Conservation (phyloP, 1,140 invertebrate genomes). For the Atta cephalotes region DNA sequence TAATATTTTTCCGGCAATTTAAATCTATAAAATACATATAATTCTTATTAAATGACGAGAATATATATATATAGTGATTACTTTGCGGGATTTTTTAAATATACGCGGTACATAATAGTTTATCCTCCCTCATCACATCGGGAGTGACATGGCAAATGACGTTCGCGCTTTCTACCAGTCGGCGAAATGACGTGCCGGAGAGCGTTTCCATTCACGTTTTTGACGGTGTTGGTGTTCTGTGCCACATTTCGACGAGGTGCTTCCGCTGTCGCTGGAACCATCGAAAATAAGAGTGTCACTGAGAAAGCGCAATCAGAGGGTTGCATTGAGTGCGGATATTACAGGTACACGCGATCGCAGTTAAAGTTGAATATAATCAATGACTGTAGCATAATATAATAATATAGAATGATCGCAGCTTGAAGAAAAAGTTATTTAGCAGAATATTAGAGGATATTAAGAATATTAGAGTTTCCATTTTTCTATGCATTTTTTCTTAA, state of each 20-base stretch:
- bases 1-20: not conserved
- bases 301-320: slow-evolving; percentile 65
- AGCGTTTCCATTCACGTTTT: slow-evolving; percentile 70
- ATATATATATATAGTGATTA: not conserved
- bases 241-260: slow-evolving; percentile 52
- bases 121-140: slow-evolving; percentile 35
- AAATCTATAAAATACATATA: not conserved
- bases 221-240: slow-evolving; percentile 56
- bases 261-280: slow-evolving; percentile 34
- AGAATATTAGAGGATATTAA: not conserved
- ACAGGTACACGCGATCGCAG: slow-evolving; percentile 70
- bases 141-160: slow-evolving; percentile 32
- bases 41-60: not conserved
- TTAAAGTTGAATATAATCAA: not conserved
- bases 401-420: not conserved
- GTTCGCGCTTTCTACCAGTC: slow-evolving; percentile 72
- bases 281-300: slow-evolving; percentile 44
- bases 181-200: slow-evolving; percentile 74
- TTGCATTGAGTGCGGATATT: slow-evolving; percentile 76
- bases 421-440: not conserved
- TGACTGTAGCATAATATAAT: not conserved
- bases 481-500: not conserved
- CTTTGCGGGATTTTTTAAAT: slow-evolving; percentile 2
- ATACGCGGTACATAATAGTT: slow-evolving; percentile 12
- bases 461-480: not conserved